Conservation (phyloP, 2,113 vertebrate species). For the Sceloporus undulatus region DNA sequence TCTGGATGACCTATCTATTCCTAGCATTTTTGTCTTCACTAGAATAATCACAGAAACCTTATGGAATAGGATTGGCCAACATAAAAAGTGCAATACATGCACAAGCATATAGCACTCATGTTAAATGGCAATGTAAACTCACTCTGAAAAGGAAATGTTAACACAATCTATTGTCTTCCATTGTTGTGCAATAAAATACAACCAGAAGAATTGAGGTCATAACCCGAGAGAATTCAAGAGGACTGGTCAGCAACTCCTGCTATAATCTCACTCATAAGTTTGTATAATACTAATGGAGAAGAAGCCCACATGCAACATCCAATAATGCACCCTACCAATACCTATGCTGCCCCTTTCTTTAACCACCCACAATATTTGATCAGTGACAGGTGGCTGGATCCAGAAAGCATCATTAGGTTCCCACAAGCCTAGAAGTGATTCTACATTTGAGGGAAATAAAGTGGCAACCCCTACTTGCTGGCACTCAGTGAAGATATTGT, state of each 20-base stretch:
- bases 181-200: neutral
- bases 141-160: neutral
- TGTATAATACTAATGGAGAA: neutral
- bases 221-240: too few species aligned
- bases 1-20: neutral
- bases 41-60: too few species aligned
- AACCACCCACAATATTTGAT: neutral
- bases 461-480: neutral
- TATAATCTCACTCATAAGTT: neutral
- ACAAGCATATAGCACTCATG: neutral
- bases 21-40: too few species aligned
- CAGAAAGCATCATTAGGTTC: neutral
- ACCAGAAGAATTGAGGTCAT: too few species aligned
- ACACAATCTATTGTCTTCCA: neutral
- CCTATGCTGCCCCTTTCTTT: neutral
- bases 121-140: neutral
- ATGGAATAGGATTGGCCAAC: neutral
- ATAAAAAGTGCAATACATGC: neutral
- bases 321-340: neutral
- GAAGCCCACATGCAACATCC: neutral
- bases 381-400: neutral
- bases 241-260: neutral
- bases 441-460: neutral
- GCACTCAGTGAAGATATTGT: neutral
- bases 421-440: neutral